phyloP scores from a whole-genome alignment of 2,888 invertebrate genomes.

The Belgica antarctica region DNA sequence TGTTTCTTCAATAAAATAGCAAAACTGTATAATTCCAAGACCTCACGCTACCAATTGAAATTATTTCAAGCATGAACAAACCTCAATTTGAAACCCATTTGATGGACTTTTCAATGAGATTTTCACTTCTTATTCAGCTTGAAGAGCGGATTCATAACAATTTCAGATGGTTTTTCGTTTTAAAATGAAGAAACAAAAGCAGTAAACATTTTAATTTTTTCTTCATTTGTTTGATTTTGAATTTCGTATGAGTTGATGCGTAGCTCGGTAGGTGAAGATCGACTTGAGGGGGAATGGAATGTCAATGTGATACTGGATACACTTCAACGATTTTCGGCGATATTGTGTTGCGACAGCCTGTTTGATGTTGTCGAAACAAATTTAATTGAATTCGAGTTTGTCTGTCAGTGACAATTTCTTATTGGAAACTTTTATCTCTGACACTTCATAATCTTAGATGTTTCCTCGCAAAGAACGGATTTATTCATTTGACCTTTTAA shows the following conservation, averaged over 20 bases:
- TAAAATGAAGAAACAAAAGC: background rate
- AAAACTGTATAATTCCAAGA: slow-evolving; percentile 13
- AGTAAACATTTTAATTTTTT: slow-evolving; percentile 4
- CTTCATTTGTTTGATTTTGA: background rate
- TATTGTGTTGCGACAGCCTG: background rate
- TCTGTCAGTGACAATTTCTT: background rate
- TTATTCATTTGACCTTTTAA: background rate
- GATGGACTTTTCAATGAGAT: slow-evolving; percentile 23
- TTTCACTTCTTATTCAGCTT: background rate
- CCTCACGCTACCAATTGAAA: slow-evolving; percentile 28
- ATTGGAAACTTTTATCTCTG: background rate
- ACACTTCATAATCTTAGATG: no score
- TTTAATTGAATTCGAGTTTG: background rate
- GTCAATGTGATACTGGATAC: background rate
- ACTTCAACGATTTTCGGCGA: background rate
- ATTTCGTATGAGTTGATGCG: slow-evolving; percentile 7
- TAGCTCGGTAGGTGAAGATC: slow-evolving; percentile 8
- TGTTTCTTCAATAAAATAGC: background rate
- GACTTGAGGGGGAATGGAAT: background rate
- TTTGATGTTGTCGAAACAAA: background rate
- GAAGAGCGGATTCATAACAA: slow-evolving; percentile 29
- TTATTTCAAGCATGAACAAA: slow-evolving; percentile 12
- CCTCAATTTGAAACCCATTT: slow-evolving; percentile 10
- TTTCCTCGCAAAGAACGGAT: background rate
- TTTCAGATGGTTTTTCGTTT: slow-evolving; percentile 23